Evolutionary conservation across 1,140 invertebrate genomes (phyloP).

Genomic region (Glossosoma conforme): DNA sequence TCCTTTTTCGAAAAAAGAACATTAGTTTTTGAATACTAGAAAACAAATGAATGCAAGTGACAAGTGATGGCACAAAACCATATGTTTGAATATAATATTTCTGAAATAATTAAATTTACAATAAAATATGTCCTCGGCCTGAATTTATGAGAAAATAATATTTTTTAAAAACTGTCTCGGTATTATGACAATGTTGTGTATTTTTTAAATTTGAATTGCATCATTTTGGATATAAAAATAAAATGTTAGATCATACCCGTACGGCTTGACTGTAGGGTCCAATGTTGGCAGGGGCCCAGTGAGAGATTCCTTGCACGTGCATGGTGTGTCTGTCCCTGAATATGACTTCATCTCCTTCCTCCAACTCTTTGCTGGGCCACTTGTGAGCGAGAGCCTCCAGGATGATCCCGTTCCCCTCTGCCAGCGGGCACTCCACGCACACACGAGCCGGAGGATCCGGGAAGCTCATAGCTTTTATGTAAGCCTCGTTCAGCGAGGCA

Average conservation of each 20-base stretch:
- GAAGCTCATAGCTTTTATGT: constrained; percentile 68
- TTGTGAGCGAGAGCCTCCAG: constrained; percentile 63
- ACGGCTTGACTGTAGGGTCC: constrained; percentile 92
- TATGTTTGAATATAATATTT: too few relatives aligned
- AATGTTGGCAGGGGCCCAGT: constrained; percentile 95
- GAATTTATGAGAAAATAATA: too few relatives aligned
- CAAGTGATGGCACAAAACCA: too few relatives aligned
- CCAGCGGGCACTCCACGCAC: constrained; percentile 77
- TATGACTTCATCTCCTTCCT: constrained; percentile 16
- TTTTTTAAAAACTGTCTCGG: too few relatives aligned
- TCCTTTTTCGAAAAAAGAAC: too few relatives aligned
- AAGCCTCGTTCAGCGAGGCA: constrained; percentile 69
- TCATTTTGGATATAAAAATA: too few relatives aligned
- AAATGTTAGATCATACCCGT: constrained; percentile 53
- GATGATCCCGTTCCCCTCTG: constrained; percentile 64
- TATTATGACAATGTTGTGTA: too few relatives aligned
- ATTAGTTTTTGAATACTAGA: too few relatives aligned
- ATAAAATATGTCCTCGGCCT: too few relatives aligned
- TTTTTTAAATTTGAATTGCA: too few relatives aligned
- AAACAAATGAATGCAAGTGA: too few relatives aligned
- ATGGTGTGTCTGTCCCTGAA: constrained; percentile 61
- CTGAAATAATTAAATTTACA: too few relatives aligned
- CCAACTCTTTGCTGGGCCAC: constrained; percentile 19
- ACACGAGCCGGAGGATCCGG: constrained; percentile 83
- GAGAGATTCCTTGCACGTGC: constrained; percentile 91